Evolutionary conservation across 2,113 vertebrate genomes (phyloP).

Genomic region (Pampusana beccarii): DNA sequence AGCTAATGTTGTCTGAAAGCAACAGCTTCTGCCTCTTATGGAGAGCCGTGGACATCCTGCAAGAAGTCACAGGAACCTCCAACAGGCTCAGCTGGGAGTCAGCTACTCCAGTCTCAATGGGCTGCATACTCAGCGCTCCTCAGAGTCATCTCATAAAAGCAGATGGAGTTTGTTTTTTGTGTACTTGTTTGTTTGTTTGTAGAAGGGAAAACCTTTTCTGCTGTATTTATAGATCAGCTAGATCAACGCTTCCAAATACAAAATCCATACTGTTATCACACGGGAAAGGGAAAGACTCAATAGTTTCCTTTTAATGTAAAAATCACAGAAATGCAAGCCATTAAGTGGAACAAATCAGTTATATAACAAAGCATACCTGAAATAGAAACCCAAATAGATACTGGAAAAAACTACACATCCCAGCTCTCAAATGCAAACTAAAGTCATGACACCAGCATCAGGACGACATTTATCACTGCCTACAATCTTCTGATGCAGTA

Average conservation of each 20-base stretch:
- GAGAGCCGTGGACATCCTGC: neutral
- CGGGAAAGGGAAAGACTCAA: neutral
- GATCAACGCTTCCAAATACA: neutral
- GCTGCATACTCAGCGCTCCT: neutral
- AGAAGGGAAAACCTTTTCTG: neutral
- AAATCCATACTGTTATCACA: neutral
- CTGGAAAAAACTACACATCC: neutral
- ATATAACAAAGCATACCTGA: neutral
- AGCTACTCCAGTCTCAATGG: neutral
- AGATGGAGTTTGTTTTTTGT: too few relatives aligned
- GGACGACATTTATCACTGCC: neutral
- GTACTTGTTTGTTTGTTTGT: neutral
- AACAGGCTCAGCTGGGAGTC: neutral
- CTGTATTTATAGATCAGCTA: neutral
- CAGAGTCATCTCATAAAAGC: rapidly evolving
- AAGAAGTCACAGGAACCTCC: neutral
- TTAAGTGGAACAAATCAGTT: neutral
- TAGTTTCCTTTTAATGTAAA: neutral
- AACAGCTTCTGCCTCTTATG: neutral
- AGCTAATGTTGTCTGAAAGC: neutral
- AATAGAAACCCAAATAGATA: neutral
- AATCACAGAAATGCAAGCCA: too few relatives aligned
- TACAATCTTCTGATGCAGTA: neutral
- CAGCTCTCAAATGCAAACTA: neutral
- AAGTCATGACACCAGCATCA: neutral